phyloP scores from a whole-genome alignment of 2,888 invertebrate species.

The Helleia helle region DNA sequence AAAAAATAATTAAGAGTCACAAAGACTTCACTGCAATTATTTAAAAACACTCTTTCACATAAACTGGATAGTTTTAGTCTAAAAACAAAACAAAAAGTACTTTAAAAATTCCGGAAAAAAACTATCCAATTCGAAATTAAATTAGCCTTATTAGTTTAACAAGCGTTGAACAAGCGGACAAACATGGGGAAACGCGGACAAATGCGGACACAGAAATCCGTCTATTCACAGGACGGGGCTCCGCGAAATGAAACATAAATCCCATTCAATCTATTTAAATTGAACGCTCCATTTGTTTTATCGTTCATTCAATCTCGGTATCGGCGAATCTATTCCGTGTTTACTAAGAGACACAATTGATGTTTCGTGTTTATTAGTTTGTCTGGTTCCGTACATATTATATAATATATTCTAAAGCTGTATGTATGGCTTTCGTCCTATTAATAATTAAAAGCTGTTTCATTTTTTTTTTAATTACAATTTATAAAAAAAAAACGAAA shows the following conservation, averaged over 20 bases:
- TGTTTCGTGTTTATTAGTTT: constrained; percentile 2
- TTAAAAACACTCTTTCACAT: no score
- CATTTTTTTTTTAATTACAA: no score
- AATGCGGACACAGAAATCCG: constrained; percentile 12
- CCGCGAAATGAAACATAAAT: constrained; percentile 55
- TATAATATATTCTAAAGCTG: no score
- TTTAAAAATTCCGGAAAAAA: neutral
- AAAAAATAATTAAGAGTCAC: no score
- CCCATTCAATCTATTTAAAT: constrained; percentile 68
- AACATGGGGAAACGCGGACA: no score
- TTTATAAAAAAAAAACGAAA: no score
- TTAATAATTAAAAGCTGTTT: no score
- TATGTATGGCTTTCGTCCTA: no score
- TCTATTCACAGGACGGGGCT: no score
- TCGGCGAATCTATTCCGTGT: constrained; percentile 47
- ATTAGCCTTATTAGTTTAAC: constrained; percentile 25
- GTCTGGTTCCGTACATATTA: neutral
- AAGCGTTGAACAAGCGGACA: neutral
- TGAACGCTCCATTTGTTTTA: constrained; percentile 66
- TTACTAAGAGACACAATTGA: constrained; percentile 23
- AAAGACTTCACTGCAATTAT: no score
- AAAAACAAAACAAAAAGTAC: neutral
- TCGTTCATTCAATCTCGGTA: constrained; percentile 55
- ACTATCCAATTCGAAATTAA: constrained; percentile 18
- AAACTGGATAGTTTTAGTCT: no score